Evolutionary conservation across 2,888 invertebrate species (phyloP).

Genomic region (Diaphora mendica): DNA sequence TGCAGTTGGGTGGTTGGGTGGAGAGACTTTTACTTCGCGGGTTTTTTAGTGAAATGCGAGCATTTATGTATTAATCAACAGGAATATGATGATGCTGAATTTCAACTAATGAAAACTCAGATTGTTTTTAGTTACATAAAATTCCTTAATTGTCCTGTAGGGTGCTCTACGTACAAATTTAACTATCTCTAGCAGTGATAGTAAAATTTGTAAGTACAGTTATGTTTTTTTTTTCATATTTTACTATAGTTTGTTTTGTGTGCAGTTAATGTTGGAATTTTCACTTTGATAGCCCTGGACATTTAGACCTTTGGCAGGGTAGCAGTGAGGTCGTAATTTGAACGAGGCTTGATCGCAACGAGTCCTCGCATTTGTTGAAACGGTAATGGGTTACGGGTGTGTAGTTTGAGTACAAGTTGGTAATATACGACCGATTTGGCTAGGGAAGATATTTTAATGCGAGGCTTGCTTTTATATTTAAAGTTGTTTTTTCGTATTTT

Average conservation of each 20-base stretch:
- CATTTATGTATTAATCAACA: too few species aligned
- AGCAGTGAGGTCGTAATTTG: conserved; percentile 57
- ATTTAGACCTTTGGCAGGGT: conserved; percentile 42
- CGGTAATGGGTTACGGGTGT: conserved; percentile 65
- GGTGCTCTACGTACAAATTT: not conserved
- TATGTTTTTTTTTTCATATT: not conserved
- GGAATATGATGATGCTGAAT: too few species aligned
- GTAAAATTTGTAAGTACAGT: too few species aligned
- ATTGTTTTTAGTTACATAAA: not conserved
- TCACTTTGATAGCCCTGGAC: conserved; percentile 13
- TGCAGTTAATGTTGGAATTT: not conserved
- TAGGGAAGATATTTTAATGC: conserved; percentile 47
- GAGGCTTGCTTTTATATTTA: conserved; percentile 26
- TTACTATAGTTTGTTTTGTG: not conserved
- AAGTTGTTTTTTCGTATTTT: conserved; percentile 24
- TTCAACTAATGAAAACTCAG: not conserved
- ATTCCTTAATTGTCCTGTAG: too few species aligned
- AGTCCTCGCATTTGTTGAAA: conserved; percentile 65
- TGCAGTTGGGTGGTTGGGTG: not conserved
- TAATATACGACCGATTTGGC: conserved; percentile 51
- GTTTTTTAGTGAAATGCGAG: too few species aligned
- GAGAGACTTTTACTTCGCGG: not conserved
- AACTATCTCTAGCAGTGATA: too few species aligned
- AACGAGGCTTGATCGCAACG: conserved; percentile 63
- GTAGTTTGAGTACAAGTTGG: conserved; percentile 59